These are phyloP conservation scores for Exocentrus adspersus DNA, from an alignment of 2,888 invertebrate genomes.

Conservation along the genomic window DNA sequence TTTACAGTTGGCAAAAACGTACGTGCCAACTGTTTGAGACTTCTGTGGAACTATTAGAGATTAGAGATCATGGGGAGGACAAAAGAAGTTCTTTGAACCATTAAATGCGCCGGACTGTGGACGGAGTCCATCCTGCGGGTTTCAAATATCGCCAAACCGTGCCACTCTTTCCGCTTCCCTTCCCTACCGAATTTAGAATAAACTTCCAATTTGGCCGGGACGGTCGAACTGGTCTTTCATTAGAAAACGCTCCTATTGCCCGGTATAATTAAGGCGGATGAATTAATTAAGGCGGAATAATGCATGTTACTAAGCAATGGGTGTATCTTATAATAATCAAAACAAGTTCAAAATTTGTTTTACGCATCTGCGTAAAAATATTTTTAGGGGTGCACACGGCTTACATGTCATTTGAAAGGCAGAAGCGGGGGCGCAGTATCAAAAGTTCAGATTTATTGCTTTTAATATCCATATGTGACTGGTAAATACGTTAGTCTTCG, in stretches of 20 bases:
- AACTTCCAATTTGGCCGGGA: slow-evolving; percentile 26
- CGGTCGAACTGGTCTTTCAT: slow-evolving; percentile 26
- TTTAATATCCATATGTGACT: slow-evolving; percentile 46
- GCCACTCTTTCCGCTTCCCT: slow-evolving; percentile 20
- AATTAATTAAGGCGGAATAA: slow-evolving; percentile 1
- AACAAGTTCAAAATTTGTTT: too few relatives aligned
- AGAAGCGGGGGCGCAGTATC: slow-evolving; percentile 22
- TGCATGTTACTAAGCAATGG: too few relatives aligned
- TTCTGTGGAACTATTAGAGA: slow-evolving; percentile 53
- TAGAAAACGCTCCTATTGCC: slow-evolving; percentile 15
- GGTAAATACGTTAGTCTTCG: slow-evolving; percentile 43
- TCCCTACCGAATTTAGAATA: slow-evolving; percentile 30
- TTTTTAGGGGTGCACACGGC: background rate
- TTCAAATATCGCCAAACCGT: slow-evolving; percentile 33
- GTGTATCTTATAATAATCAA: too few relatives aligned
- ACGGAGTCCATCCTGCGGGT: slow-evolving; percentile 50
- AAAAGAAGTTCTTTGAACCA: slow-evolving; percentile 57
- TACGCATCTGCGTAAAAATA: too few relatives aligned
- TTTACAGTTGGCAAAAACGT: too few relatives aligned
- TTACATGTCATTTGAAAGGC: slow-evolving; percentile 21
- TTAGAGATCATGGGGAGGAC: slow-evolving; percentile 51
- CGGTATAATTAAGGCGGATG: slow-evolving; percentile 1
- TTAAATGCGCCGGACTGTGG: slow-evolving; percentile 51
- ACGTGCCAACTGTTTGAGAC: slow-evolving; percentile 40
- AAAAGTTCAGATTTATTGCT: slow-evolving; percentile 46